phyloP scores from a whole-genome alignment of 2,113 vertebrate species.

The Mormyrus lacerda region DNA sequence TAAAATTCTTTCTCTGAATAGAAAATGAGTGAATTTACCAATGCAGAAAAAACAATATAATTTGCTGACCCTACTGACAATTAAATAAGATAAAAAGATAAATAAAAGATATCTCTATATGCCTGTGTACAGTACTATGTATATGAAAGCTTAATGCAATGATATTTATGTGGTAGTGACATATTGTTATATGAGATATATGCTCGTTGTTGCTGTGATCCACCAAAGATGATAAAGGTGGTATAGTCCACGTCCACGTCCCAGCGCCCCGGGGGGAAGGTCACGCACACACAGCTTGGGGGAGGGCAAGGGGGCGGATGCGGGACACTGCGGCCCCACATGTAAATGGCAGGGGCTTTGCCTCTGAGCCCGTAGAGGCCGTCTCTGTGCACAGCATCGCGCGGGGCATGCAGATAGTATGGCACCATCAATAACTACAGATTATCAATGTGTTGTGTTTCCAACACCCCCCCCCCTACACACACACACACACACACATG shows the following conservation, averaged over 20 bases:
- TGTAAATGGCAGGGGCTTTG: background rate
- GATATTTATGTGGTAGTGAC: background rate
- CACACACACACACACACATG: slow-evolving; percentile 32
- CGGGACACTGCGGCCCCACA: background rate
- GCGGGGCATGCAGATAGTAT: slow-evolving; percentile 45
- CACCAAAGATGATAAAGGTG: background rate
- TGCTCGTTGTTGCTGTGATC: background rate
- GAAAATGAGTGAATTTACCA: background rate
- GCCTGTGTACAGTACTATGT: background rate
- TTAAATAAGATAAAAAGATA: background rate
- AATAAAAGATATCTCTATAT: background rate
- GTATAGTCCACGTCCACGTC: background rate
- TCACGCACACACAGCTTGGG: background rate
- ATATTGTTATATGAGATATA: background rate
- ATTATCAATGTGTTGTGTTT: slow-evolving; percentile 48
- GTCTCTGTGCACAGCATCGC: background rate
- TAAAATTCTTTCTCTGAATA: background rate
- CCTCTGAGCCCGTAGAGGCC: background rate
- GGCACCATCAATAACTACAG: slow-evolving; percentile 54
- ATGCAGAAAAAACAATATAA: background rate
- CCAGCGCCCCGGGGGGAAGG: background rate
- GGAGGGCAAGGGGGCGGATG: background rate
- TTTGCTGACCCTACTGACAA: background rate
- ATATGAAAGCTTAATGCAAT: background rate
- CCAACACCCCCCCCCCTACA: slow-evolving; percentile 30